Conservation (phyloP, 2,113 vertebrate species). For the Salminus brasiliensis region DNA sequence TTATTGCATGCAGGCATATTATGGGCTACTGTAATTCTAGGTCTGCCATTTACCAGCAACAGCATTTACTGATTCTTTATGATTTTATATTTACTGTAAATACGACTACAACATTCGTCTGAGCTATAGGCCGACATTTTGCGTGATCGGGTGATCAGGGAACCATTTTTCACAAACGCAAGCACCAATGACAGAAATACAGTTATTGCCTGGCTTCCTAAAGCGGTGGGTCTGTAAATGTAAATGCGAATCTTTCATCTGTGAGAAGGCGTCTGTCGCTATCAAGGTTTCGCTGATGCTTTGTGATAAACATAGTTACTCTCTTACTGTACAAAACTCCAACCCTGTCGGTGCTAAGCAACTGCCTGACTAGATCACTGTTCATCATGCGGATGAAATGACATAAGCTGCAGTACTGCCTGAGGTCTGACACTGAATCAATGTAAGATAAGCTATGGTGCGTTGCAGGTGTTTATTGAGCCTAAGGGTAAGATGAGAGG, state of each 20-base stretch:
- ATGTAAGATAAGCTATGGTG: background rate
- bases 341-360: background rate
- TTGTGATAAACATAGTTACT: background rate
- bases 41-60: background rate
- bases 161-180: background rate
- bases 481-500: background rate
- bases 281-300: background rate
- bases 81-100: background rate
- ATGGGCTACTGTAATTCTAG: background rate
- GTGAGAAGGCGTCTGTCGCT: background rate
- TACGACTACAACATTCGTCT: background rate
- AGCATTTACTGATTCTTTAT: background rate
- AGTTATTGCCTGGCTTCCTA: background rate
- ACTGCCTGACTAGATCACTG: background rate
- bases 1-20: background rate
- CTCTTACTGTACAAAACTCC: background rate
- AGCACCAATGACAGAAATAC: no score
- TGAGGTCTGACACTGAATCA: slow-evolving; percentile 10
- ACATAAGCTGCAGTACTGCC: background rate
- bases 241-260: background rate
- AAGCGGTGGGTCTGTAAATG: background rate
- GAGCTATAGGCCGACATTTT: background rate
- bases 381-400: background rate
- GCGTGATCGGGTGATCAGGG: no score
- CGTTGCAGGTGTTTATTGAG: background rate